Evolutionary conservation across 1,140 invertebrate genomes (phyloP), one percentile per base, ranked within the genome.

Genomic region (Magallana angulata): DNA sequence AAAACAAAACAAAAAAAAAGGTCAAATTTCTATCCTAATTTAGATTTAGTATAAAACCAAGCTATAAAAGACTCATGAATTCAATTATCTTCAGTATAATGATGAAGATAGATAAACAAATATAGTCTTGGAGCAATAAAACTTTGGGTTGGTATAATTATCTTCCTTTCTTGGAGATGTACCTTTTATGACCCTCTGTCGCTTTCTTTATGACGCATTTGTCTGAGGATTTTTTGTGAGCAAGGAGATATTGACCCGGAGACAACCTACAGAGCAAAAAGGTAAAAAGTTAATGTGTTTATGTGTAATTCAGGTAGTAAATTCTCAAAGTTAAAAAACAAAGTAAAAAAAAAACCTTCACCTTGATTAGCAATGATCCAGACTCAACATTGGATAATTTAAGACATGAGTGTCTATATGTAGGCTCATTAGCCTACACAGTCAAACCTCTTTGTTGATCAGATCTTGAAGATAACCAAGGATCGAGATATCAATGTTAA

Each of bases 211-310:
- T 87, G 14, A 88, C 80, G 86, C 88, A 91, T 84, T 88, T 76
- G 76, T 82, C 82, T 57, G 90, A 88, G 1, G 89, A 91, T 1
- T 85, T 36, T 24, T 81, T 71, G 84, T 93, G 92, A 60, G 82
- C 76, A 7, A 93, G 84, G 0, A 93, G 85, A 62, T 93, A 93
- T 48, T 88, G 84, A 6, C 92, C 92, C 7, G 62, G 82, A 36
- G 87, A 64, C 18, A 90, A 68, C 82, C 91, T 91, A 80, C 71
- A 88, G 87, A 16, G 12, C 18, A 30, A 56, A 30, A 14, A 80
- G 5, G 16, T 48, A 0, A 7, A 64, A 64, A 64, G 60, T 48
- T 48, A 48, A 48, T 48, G 36, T 48, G 36, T 48, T 4, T 4
- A 48, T 48, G 36, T 48, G 2, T 2, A 48, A 48, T 48, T 48